Conservation (phyloP, 2,888 invertebrate genomes). For the Watsonalla binaria region DNA sequence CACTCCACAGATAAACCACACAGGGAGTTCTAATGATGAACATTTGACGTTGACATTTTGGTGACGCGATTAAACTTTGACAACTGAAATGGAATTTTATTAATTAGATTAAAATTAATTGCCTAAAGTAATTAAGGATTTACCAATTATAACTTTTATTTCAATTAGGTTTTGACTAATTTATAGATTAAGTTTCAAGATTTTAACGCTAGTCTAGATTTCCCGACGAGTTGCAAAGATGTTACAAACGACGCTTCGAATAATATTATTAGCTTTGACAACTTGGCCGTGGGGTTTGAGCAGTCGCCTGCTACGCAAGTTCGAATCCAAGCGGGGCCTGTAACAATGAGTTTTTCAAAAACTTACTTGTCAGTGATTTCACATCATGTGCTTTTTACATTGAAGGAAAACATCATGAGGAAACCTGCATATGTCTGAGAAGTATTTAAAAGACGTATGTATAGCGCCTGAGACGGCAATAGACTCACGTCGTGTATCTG, state of each 20-base stretch:
- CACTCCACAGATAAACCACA: not conserved
- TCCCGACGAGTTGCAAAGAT: not conserved
- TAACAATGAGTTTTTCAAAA: too few relatives aligned
- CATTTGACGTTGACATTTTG: not conserved
- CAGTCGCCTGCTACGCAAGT: too few relatives aligned
- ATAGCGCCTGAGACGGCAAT: too few relatives aligned
- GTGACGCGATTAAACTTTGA: not conserved
- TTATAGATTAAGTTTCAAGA: slow-evolving; percentile 14
- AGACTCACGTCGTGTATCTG: too few relatives aligned
- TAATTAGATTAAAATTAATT: not conserved
- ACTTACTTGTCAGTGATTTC: too few relatives aligned
- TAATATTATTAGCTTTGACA: too few relatives aligned
- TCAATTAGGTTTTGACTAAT: slow-evolving; percentile 15
- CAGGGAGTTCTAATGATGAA: not conserved
- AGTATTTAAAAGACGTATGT: too few relatives aligned
- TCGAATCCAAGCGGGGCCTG: too few relatives aligned
- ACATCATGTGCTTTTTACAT: too few relatives aligned
- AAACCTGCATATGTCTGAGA: too few relatives aligned
- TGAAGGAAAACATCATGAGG: too few relatives aligned
- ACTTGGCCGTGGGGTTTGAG: too few relatives aligned
- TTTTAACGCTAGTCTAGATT: slow-evolving; percentile 12
- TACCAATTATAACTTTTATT: not conserved
- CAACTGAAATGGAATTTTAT: not conserved
- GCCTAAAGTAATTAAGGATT: not conserved
- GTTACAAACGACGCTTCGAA: not conserved